These are phyloP conservation scores for Lycophotia porphyrea DNA, from an alignment of 2,888 invertebrate genomes.

Conservation along the genomic window DNA sequence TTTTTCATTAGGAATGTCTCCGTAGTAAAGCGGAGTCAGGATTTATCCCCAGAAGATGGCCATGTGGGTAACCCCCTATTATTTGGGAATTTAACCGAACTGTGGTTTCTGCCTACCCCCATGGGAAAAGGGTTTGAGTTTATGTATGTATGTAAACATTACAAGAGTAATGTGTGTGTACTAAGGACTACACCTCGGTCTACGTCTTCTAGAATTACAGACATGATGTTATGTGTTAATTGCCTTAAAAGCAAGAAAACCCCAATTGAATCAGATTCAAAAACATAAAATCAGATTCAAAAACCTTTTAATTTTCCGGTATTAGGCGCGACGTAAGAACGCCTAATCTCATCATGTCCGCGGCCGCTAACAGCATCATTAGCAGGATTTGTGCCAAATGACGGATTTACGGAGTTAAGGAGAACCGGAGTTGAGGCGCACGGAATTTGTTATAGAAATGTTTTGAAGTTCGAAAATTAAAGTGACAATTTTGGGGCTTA, in stretches of 20 bases:
- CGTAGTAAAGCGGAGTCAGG: not conserved
- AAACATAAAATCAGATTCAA: conserved; percentile 28
- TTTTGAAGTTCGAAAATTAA: conserved; percentile 23
- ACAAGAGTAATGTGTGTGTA: not conserved
- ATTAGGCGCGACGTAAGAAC: conserved; percentile 38
- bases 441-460: conserved; percentile 40
- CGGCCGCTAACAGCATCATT: conserved; percentile 53
- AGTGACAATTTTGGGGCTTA: conserved; percentile 13
- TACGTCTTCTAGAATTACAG: not conserved
- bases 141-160: too few relatives aligned
- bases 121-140: too few relatives aligned
- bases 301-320: conserved; percentile 45
- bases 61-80: not conserved
- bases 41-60: not conserved
- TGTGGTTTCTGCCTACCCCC: too few relatives aligned
- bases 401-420: conserved; percentile 56
- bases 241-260: not conserved
- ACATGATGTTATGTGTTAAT: not conserved
- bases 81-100: not conserved
- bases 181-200: not conserved
- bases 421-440: conserved; percentile 29
- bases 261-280: conserved; percentile 15
- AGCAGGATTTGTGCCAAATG: conserved; percentile 58
- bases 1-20: not conserved
- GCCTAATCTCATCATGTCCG: conserved; percentile 53